A percentile compares a stretch with the other conserved stretches of the same genome.
Conservation (phyloP, 2,888 invertebrate species). For the Druceiella hillmani region DNA sequence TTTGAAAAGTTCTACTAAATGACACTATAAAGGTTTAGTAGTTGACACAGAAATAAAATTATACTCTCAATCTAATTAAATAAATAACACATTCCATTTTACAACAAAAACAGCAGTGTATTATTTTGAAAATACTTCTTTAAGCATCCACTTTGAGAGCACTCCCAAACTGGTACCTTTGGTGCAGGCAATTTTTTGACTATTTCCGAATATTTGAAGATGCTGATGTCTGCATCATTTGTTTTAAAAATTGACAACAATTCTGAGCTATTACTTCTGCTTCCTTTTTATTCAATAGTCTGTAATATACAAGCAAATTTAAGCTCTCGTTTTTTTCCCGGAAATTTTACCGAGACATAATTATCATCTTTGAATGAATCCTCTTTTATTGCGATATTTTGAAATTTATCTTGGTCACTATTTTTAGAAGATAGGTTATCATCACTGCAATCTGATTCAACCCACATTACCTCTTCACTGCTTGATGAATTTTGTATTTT, state of each 20-base stretch:
- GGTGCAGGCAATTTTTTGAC: not conserved
- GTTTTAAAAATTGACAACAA: slow-evolving; percentile 2
- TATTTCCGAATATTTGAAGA: slow-evolving; percentile 1
- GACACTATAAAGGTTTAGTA: too few relatives aligned
- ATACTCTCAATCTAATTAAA: too few relatives aligned
- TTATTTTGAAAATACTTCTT: too few relatives aligned
- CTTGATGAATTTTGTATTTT: not conserved
- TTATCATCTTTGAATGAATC: not conserved
- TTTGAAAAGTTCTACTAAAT: too few relatives aligned
- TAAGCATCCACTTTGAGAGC: slow-evolving; percentile 1
- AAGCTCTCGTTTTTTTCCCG: not conserved
- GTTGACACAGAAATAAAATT: too few relatives aligned
- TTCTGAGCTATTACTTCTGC: not conserved
- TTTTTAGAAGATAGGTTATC: not conserved
- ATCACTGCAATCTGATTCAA: not conserved
- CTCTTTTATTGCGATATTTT: not conserved
- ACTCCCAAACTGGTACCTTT: slow-evolving; percentile 1
- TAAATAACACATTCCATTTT: too few relatives aligned
- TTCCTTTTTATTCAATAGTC: not conserved
- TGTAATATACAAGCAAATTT: slow-evolving; percentile 1
- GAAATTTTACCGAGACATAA: slow-evolving; percentile 2
- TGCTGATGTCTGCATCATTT: not conserved
- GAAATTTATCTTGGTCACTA: slow-evolving; percentile 2
- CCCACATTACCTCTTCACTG: not conserved
- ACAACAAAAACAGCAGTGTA: too few relatives aligned